Conservation (phyloP, 2,888 invertebrate genomes). For the Scotopteryx bipunctaria region DNA sequence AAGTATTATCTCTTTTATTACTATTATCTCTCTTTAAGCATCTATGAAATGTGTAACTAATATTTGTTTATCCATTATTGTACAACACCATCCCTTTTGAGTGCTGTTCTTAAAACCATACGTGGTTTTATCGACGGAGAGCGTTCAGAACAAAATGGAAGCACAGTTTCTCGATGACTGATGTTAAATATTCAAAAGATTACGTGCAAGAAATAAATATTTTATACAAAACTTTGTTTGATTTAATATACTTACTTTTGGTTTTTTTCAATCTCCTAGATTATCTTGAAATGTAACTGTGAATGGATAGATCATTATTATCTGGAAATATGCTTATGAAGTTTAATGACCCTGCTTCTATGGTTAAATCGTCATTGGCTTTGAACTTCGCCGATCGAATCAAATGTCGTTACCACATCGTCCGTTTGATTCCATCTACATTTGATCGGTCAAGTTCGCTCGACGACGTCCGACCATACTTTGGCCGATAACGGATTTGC, state of each 20-base stretch:
- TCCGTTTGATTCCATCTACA: too few species aligned
- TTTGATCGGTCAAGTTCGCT: too few species aligned
- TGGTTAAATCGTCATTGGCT: too few species aligned
- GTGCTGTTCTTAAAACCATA: conserved; percentile 79
- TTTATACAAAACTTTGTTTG: not conserved
- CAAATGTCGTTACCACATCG: not conserved
- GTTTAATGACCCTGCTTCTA: too few species aligned
- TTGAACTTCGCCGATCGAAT: too few species aligned
- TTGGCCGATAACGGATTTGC: too few species aligned
- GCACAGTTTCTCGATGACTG: conserved; percentile 57
- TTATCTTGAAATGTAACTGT: not conserved
- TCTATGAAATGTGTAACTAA: too few species aligned
- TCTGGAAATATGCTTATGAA: too few species aligned
- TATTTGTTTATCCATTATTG: conserved; percentile 32
- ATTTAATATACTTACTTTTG: not conserved
- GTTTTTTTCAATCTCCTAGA: not conserved
- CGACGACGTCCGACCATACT: too few species aligned
- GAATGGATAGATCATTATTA: not conserved
- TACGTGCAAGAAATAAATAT: conserved; percentile 22
- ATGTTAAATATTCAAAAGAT: conserved; percentile 47
- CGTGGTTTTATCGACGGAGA: conserved; percentile 70
- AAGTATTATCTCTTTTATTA: too few species aligned
- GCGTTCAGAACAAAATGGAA: conserved; percentile 49
- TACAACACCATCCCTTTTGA: conserved; percentile 58
- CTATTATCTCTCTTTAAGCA: too few species aligned